These are phyloP conservation scores for Momotus momota DNA, from an alignment of 2,797 vertebrate species.

Conservation along the genomic window DNA sequence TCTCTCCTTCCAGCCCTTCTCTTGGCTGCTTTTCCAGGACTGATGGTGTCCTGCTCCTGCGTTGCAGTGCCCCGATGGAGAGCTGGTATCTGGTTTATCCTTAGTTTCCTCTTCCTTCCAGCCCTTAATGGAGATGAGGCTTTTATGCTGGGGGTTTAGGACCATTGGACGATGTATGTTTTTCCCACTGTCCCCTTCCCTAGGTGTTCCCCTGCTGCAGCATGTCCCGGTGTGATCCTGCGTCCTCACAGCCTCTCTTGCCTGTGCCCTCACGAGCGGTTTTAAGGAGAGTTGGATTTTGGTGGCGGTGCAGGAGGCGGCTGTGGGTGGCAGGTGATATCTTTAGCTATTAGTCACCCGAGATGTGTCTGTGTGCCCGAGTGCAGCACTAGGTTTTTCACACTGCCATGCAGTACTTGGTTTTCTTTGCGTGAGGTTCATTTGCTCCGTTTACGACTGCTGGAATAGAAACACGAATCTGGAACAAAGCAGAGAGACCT, in stretches of 20 bases:
- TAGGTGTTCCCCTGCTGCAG: neutral
- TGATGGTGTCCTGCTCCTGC: neutral
- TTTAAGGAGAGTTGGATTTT: neutral
- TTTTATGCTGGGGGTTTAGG: neutral
- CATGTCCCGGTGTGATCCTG: neutral
- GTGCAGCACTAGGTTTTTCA: neutral
- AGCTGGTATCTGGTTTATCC: neutral
- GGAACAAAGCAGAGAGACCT: neutral
- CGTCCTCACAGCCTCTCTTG: neutral
- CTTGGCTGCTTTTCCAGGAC: neutral
- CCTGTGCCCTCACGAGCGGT: fast-evolving
- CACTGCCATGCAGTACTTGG: neutral
- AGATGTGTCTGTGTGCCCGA: neutral
- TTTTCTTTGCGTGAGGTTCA: neutral
- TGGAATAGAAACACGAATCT: neutral
- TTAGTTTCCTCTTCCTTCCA: neutral
- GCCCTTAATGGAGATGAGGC: neutral
- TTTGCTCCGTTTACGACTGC: neutral
- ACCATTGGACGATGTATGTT: neutral
- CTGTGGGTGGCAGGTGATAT: conserved; percentile 22
- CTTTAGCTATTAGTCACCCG: conserved; percentile 38
- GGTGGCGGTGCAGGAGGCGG: neutral
- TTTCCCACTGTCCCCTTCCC: neutral
- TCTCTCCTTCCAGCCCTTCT: neutral
- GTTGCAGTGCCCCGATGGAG: neutral